A percentile compares a stretch with the other conserved stretches of the same genome.
phyloP scores from a whole-genome alignment of 2,888 invertebrate species.

The Drosophila basisetae region DNA sequence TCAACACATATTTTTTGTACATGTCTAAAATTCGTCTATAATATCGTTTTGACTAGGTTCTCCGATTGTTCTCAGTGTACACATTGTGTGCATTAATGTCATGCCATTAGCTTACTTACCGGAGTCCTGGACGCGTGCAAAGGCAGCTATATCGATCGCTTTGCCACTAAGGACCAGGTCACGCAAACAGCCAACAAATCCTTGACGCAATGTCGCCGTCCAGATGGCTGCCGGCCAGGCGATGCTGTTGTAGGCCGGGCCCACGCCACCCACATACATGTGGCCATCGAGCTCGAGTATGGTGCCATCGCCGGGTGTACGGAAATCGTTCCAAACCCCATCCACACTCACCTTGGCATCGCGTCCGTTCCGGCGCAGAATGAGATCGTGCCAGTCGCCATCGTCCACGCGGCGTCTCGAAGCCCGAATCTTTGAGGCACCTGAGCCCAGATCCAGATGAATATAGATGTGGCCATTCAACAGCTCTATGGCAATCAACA shows the following conservation, averaged over 20 bases:
- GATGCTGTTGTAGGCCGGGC: slow-evolving; percentile 91
- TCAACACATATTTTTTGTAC: neutral
- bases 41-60: neutral
- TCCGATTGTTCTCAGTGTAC: neutral
- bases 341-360: slow-evolving; percentile 96
- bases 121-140: slow-evolving; percentile 95
- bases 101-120: slow-evolving; percentile 86
- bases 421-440: slow-evolving; percentile 93
- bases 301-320: slow-evolving; percentile 94
- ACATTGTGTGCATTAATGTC: neutral
- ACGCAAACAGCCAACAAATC: slow-evolving; percentile 97
- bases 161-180: slow-evolving; percentile 95
- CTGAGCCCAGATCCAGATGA: slow-evolving; percentile 96
- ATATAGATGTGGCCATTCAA: slow-evolving; percentile 97
- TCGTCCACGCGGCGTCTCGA: slow-evolving; percentile 94
- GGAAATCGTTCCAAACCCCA: slow-evolving; percentile 94
- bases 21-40: neutral
- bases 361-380: slow-evolving; percentile 92
- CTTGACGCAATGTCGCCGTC: slow-evolving; percentile 95
- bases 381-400: slow-evolving; percentile 96
- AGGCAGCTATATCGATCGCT: slow-evolving; percentile 94
- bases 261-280: slow-evolving; percentile 95
- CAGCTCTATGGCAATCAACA: slow-evolving; percentile 97
- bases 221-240: slow-evolving; percentile 94
- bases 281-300: slow-evolving; percentile 95